Evolutionary conservation across 2,113 vertebrate genomes (phyloP).

Genomic region (Porphyrio hochstetteri): DNA sequence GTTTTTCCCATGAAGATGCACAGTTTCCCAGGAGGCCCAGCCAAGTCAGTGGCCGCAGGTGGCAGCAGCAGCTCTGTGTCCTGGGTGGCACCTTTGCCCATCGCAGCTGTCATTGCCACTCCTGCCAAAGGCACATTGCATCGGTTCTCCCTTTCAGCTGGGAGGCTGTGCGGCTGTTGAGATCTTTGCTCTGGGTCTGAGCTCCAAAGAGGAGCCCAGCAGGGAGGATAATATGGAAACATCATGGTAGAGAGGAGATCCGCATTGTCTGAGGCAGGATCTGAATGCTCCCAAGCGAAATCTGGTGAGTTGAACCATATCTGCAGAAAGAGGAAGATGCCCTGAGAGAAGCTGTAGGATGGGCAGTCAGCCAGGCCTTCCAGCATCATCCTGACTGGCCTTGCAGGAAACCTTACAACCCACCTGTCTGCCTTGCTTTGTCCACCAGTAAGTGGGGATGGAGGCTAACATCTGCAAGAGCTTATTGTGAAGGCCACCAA

Average conservation of each 20-base stretch:
- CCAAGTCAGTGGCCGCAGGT: slow-evolving; percentile 3
- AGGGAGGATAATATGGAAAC: background rate
- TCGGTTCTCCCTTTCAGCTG: background rate
- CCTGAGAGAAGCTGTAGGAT: background rate
- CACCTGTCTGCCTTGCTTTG: background rate
- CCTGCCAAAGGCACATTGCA: fast-evolving
- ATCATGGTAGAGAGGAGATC: fast-evolving
- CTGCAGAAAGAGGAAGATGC: background rate
- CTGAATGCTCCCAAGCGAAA: background rate
- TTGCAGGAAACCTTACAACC: background rate
- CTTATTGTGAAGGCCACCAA: background rate
- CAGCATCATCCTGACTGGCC: background rate
- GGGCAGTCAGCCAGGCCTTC: background rate
- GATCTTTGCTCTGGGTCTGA: background rate
- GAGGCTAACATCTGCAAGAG: background rate
- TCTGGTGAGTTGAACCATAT: background rate
- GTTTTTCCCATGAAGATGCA: background rate
- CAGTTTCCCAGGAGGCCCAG: background rate
- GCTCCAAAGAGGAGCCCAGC: background rate
- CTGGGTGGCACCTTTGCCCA: background rate
- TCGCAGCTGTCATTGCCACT: background rate
- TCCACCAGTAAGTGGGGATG: background rate
- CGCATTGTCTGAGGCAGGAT: background rate
- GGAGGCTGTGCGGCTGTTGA: background rate
- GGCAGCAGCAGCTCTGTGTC: slow-evolving; percentile 16